Evolutionary conservation across 2,797 vertebrate genomes (phyloP), one percentile per base, ranked within the genome.

Genomic region (Setipinna tenuifilis): DNA sequence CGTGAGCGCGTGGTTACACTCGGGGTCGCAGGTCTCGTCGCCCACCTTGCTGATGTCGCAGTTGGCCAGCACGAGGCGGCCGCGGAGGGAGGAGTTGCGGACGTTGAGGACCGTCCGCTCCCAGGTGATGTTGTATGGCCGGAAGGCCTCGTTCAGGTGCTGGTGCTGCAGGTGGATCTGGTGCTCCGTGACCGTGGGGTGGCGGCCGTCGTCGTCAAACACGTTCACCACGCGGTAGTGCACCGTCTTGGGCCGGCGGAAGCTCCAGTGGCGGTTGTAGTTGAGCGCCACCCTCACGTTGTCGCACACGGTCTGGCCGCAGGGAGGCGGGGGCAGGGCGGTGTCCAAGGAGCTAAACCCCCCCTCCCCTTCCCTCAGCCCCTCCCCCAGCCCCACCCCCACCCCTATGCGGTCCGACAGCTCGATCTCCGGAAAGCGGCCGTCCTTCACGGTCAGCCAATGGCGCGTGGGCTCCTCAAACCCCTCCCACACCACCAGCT

Each of bases 31-130:
- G 35, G 88, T 93, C 83, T 97, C 97, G 0, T 98, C 96, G 0
- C 98, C 98, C 0, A 99, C 96, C 95, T 99, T 99, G 94, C 95
- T 96, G 91, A 98, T 97, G 71, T 99, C 98, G 25, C 98, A 99
- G 95, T 99, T 99, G 81, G 98, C 97, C 71, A 99, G 93, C 88
- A 99, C 96, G 87, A 99, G 94, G 2, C 98, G 96, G 83, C 95
- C 93, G 31, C 98, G 96, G 62, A 99, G 93, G 4, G 96, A 98
- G 2, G 98, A 98, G 88, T 98, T 98, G 89, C 93, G 97, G 82
- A 98, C 94, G 23, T 98, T 97, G 90, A 98, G 92, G 86, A 99
- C 95, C 83, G 97, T 97, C 84, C 98, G 95, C 89, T 99, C 97
- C 98, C 98, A 99, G 75, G 96, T 97, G 94, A 99, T 98, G 92